Evolutionary conservation across 2,797 vertebrate genomes (phyloP), one percentile per base, ranked within the genome.

Genomic region (Enteromius thamalakanensis): DNA sequence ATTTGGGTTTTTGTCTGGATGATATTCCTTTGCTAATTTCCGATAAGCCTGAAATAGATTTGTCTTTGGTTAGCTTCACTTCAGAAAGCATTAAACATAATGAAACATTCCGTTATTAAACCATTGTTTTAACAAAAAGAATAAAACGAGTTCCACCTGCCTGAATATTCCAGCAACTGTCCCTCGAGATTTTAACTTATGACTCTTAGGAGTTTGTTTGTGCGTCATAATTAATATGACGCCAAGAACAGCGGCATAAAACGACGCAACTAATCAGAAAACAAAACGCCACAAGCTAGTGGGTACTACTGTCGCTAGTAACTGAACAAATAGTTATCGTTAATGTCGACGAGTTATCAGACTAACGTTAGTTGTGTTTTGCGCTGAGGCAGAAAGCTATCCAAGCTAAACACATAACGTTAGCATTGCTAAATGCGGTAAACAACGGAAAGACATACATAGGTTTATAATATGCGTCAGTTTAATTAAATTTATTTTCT

Each of bases 1-100:
- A 88, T 99, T 99, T 80, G 98, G 98, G 89, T 99, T 99, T 93
- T 99, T 99, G 94, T 99, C 98, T 80, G 98, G 98, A 71, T 99
- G 98, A 84, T 99, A 99, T 78, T 99, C 98, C 91, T 99, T 99
- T 76, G 98, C 98, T 91, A 99, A 91, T 90, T 99, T 99, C 69
- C 97, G 94, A 92, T 99, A 99, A 12, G 98, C 96, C 98, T 99
- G 88, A 88, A 88, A 89, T 45, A 15, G 71, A 76, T 26, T 83
- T 76, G 71, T 45, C 60, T 84, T 82, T 45, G n/a, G 19, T 79
- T 64, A 83, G 34, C 29, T 12, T 69, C 34, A 71, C 53, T 60
- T 60, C 4, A 60, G 4, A 19, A 60, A 60, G 34, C 34, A 76
- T 40, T 2, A 4, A 68, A 37, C 64, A 34, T 3, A 23, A 37